Conservation (phyloP, 1,140 invertebrate species). For the Panulirus ornatus region DNA sequence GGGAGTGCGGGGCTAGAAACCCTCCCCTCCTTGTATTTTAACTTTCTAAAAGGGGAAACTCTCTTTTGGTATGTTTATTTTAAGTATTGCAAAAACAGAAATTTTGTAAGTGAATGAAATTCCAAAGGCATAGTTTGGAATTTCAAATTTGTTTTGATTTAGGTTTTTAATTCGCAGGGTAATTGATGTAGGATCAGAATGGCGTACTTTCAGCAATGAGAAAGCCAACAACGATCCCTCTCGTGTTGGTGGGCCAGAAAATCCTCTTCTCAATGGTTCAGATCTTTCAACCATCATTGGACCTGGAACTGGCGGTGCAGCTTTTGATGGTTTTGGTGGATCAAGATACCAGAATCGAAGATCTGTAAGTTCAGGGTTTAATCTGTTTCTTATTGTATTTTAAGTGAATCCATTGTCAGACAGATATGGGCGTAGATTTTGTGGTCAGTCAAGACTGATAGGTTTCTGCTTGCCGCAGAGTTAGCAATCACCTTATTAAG, state of each 20-base stretch:
- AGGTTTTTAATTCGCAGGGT: slow-evolving; percentile 83
- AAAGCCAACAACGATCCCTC: slow-evolving; percentile 97
- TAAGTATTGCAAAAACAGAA: too few relatives aligned
- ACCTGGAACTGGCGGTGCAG: slow-evolving; percentile 90
- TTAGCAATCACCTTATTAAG: too few relatives aligned
- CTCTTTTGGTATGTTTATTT: too few relatives aligned
- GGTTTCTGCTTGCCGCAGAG: too few relatives aligned
- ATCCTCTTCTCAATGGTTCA: slow-evolving; percentile 95
- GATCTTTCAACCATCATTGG: slow-evolving; percentile 99
- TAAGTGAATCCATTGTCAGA: too few relatives aligned
- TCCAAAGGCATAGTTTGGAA: neutral
- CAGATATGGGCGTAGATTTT: too few relatives aligned
- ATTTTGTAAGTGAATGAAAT: too few relatives aligned
- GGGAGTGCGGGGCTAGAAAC: too few relatives aligned
- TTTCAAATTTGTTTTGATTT: neutral
- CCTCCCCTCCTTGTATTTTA: too few relatives aligned
- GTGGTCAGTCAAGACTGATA: too few relatives aligned
- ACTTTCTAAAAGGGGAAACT: too few relatives aligned
- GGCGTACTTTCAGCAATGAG: slow-evolving; percentile 99
- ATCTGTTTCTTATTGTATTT: too few relatives aligned
- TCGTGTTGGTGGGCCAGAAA: slow-evolving; percentile 98
- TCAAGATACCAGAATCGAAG: slow-evolving; percentile 95
- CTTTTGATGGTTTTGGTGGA: slow-evolving; percentile 90
- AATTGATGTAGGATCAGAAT: slow-evolving; percentile 99
- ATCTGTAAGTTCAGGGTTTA: slow-evolving; percentile 81